A percentile compares a stretch with the other conserved stretches of the same genome.
Evolutionary conservation across 2,797 vertebrate species (phyloP).

Genomic region (Oreochromis mossambicus): DNA sequence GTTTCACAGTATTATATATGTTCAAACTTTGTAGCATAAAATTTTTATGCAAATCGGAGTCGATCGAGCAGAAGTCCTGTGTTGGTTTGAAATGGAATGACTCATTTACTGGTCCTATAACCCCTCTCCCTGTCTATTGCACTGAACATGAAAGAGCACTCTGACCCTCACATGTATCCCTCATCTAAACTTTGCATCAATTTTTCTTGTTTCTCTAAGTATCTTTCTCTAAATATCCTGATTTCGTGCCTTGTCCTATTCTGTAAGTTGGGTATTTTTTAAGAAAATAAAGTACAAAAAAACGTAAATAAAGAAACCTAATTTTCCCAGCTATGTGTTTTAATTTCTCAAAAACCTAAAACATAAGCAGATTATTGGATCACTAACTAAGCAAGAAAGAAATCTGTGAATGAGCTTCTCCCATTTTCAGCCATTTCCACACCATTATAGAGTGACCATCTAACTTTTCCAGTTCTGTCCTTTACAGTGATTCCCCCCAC

Average conservation of each 20-base stretch:
- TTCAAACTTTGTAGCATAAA: background rate
- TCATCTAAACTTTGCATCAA: background rate
- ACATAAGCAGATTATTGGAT: background rate
- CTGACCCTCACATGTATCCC: background rate
- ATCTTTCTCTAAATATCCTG: background rate
- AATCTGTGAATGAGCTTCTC: background rate
- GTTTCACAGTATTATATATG: background rate
- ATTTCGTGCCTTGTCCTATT: background rate
- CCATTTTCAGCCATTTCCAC: background rate
- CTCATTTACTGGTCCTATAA: background rate
- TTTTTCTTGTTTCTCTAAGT: background rate
- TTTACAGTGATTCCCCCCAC: background rate
- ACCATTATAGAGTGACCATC: background rate
- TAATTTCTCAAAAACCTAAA: background rate
- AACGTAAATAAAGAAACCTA: background rate
- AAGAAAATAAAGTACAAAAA: background rate
- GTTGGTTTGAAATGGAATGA: background rate
- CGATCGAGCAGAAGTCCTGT: background rate
- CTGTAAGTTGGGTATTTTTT: background rate
- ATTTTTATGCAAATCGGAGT: background rate
- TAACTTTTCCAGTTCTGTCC: background rate
- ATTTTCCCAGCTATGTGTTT: background rate
- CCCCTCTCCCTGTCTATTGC: background rate
- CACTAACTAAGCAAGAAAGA: background rate
- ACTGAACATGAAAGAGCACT: background rate